phyloP scores from a whole-genome alignment of 1,140 invertebrate species.

The Diorhabda sublineata region DNA sequence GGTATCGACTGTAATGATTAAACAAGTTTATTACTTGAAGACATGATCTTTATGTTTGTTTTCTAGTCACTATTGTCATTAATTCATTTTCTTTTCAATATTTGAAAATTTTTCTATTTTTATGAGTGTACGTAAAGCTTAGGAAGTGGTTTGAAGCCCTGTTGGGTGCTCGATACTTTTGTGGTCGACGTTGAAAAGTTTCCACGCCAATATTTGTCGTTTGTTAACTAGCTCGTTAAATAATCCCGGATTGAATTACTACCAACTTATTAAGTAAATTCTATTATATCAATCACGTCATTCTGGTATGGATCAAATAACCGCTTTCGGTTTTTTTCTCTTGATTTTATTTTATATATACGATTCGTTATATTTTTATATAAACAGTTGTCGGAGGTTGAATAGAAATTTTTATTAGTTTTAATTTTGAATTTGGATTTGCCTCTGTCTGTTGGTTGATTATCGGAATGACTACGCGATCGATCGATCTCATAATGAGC shows the following conservation, averaged over 20 bases:
- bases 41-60: too few species aligned
- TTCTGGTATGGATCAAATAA: neutral
- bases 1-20: too few species aligned
- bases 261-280: slow-evolving; percentile 30
- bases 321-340: slow-evolving; percentile 7
- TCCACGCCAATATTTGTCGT: slow-evolving; percentile 41
- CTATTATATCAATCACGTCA: slow-evolving; percentile 24
- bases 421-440: too few species aligned
- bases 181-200: slow-evolving; percentile 40
- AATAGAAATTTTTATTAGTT: too few species aligned
- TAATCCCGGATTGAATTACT: slow-evolving; percentile 37
- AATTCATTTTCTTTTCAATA: too few species aligned
- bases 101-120: too few species aligned
- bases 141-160: slow-evolving; percentile 41
- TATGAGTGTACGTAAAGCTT: neutral
- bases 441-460: too few species aligned
- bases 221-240: slow-evolving; percentile 43
- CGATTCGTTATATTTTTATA: neutral
- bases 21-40: too few species aligned
- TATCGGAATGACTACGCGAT: too few species aligned
- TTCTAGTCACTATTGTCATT: too few species aligned
- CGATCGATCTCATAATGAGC: too few species aligned
- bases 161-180: slow-evolving; percentile 30
- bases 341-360: slow-evolving; percentile 4
- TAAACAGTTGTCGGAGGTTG: too few species aligned